Percentiles rank a stretch among this genome's conserved stretches.
Conservation (phyloP, 2,888 invertebrate genomes). For the Dryadula phaetusa region DNA sequence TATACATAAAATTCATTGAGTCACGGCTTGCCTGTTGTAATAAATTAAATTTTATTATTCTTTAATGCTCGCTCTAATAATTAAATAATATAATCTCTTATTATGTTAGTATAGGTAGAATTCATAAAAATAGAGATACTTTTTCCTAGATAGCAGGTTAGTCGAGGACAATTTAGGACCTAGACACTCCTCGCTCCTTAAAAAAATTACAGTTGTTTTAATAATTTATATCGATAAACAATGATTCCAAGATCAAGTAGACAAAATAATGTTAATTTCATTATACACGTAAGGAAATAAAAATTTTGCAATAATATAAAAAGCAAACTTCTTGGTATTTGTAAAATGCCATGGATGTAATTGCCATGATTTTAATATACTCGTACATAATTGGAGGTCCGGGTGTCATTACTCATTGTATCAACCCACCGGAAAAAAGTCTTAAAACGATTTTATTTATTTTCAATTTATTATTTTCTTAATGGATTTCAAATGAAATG, state of each 20-base stretch:
- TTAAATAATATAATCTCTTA: too few relatives aligned
- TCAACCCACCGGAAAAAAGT: conserved; percentile 1
- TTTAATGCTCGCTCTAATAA: too few relatives aligned
- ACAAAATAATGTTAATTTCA: neutral
- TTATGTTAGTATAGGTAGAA: too few relatives aligned
- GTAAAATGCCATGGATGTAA: conserved; percentile 31
- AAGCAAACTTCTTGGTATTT: conserved; percentile 33
- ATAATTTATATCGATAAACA: neutral
- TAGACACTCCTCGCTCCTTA: too few relatives aligned
- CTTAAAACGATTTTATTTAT: neutral
- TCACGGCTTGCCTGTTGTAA: neutral
- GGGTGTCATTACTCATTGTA: conserved; percentile 25
- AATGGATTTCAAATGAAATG: neutral
- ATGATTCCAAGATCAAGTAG: neutral
- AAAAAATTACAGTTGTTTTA: neutral
- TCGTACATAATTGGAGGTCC: conserved; percentile 11
- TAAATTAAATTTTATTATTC: too few relatives aligned
- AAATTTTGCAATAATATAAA: conserved; percentile 28
- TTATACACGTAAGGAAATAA: conserved; percentile 27
- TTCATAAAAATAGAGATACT: too few relatives aligned
- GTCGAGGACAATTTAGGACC: too few relatives aligned
- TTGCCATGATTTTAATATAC: conserved; percentile 31
- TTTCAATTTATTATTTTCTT: conserved; percentile 1
- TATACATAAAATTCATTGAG: too few relatives aligned
- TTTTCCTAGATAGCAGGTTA: too few relatives aligned